phyloP scores from a whole-genome alignment of 2,888 invertebrate species.

The Biston betularia region DNA sequence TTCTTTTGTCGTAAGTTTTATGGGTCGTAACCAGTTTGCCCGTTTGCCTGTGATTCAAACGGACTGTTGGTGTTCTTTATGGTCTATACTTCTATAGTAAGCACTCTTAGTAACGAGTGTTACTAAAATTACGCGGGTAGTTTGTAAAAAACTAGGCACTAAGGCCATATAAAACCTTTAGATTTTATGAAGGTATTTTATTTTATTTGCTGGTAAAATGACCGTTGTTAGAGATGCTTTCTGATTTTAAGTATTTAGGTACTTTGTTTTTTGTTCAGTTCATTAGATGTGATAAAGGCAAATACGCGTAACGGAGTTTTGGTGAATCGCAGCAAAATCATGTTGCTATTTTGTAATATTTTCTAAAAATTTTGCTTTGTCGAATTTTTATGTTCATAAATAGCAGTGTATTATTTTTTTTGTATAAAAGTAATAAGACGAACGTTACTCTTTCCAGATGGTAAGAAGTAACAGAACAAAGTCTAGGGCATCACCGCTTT shows the following conservation, averaged over 20 bases:
- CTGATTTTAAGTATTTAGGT: conserved; percentile 8
- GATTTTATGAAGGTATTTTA: conserved; percentile 24
- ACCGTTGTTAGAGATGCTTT: conserved; percentile 9
- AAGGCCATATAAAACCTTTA: conserved; percentile 23
- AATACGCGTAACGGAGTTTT: no score
- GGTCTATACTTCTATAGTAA: conserved; percentile 25
- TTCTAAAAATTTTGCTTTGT: no score
- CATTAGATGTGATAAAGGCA: neutral
- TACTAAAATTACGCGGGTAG: conserved; percentile 29
- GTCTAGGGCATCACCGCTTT: no score
- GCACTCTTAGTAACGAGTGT: conserved; percentile 32
- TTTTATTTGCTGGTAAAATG: conserved; percentile 21
- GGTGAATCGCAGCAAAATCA: no score
- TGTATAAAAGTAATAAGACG: no score
- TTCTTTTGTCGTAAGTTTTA: conserved; percentile 27
- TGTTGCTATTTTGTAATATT: no score
- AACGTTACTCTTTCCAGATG: no score
- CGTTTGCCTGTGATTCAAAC: conserved; percentile 29
- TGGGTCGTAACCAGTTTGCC: conserved; percentile 28
- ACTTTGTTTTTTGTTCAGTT: conserved; percentile 2
- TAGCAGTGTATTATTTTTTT: no score
- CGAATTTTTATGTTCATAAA: no score
- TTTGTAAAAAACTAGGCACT: conserved; percentile 29
- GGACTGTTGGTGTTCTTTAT: conserved; percentile 35
- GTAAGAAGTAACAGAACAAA: no score